phyloP scores from a whole-genome alignment of 2,888 invertebrate genomes.

The Acanthoscelides obtectus region DNA sequence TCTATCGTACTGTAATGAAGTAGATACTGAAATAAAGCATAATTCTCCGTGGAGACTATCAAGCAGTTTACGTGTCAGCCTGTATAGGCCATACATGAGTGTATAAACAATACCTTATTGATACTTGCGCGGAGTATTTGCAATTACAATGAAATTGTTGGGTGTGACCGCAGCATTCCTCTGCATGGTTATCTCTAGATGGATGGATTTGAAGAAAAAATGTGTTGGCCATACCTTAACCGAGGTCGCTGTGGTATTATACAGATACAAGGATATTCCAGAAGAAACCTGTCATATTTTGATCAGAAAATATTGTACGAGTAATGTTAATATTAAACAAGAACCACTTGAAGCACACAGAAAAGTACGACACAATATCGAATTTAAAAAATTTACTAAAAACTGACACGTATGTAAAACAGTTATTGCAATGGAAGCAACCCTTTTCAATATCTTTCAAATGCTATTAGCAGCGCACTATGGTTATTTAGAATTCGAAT shows the following conservation, averaged over 20 bases:
- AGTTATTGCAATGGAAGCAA: too few relatives aligned
- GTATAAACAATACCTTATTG: slow-evolving; percentile 2
- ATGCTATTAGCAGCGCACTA: too few relatives aligned
- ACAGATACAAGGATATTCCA: not conserved
- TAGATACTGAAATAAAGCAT: too few relatives aligned
- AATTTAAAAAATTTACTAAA: too few relatives aligned
- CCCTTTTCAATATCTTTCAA: too few relatives aligned
- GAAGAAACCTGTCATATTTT: not conserved
- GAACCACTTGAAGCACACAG: too few relatives aligned
- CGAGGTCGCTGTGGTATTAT: not conserved
- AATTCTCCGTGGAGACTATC: not conserved
- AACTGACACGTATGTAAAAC: too few relatives aligned
- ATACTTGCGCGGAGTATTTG: slow-evolving; percentile 1
- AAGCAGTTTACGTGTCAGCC: not conserved
- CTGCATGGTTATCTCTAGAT: not conserved
- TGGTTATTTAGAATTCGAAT: not conserved
- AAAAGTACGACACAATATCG: too few relatives aligned
- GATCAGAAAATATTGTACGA: too few relatives aligned
- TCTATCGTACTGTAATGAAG: too few relatives aligned
- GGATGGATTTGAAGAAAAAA: slow-evolving; percentile 1
- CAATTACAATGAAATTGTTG: slow-evolving; percentile 8
- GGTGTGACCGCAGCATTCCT: slow-evolving; percentile 5
- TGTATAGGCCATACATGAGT: slow-evolving; percentile 1
- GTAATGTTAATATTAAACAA: too few relatives aligned
- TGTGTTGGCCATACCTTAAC: not conserved